A percentile compares a stretch with the other conserved stretches of the same genome.
Evolutionary conservation across 2,113 vertebrate genomes (phyloP).

Genomic region (Syngnathus floridae): DNA sequence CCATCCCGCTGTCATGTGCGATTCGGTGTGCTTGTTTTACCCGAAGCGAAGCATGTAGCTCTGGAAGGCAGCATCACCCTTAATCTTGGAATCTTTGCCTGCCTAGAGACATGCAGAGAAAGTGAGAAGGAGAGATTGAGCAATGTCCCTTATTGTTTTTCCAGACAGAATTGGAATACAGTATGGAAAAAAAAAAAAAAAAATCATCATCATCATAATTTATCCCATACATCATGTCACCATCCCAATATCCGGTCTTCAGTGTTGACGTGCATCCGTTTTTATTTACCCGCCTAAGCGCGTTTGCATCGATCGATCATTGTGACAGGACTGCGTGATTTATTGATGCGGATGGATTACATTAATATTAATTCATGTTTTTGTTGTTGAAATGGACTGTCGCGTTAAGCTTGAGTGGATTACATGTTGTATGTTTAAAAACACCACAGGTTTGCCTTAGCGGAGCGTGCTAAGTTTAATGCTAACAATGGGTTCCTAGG

Average conservation of each 20-base stretch:
- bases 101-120: background rate
- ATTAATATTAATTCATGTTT: background rate
- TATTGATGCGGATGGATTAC: background rate
- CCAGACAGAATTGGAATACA: background rate
- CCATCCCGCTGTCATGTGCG: constrained; percentile 5
- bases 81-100: background rate
- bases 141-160: background rate
- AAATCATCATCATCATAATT: background rate
- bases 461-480: background rate
- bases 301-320: background rate
- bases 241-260: background rate
- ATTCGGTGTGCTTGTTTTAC: constrained; percentile 4
- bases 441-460: background rate
- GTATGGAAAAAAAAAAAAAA: background rate
- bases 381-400: background rate
- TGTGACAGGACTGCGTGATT: background rate
- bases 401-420: background rate
- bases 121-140: background rate
- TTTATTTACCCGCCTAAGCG: background rate
- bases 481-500: background rate
- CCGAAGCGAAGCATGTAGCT: background rate
- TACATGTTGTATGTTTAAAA: background rate
- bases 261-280: background rate
- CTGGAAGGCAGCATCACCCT: background rate
- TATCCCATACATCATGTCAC: background rate